phyloP scores from a whole-genome alignment of 1,140 invertebrate species.

The Scaptomyza pallida region DNA sequence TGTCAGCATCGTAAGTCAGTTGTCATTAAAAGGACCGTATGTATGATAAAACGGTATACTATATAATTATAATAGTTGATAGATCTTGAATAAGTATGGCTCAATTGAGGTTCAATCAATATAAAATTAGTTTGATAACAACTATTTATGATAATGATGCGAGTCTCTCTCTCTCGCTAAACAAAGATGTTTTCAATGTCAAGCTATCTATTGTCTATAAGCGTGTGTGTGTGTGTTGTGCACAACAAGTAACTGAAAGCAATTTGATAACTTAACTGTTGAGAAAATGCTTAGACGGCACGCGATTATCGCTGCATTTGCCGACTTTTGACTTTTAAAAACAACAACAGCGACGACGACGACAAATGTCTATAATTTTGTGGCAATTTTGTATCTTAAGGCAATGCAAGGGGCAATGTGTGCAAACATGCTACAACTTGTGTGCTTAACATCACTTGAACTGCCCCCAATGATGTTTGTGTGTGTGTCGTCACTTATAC shows the following conservation, averaged over 20 bases:
- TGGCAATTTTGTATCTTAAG: conserved; percentile 23
- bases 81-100: not conserved
- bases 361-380: conserved; percentile 45
- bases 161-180: too few species aligned
- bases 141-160: not conserved
- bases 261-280: conserved; percentile 31
- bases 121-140: not conserved
- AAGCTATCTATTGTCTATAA: conserved; percentile 2
- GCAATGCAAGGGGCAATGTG: conserved; percentile 4
- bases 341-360: conserved; percentile 4
- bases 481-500: conserved; percentile 17
- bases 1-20: too few species aligned
- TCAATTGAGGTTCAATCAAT: conserved; percentile 11
- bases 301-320: conserved; percentile 25
- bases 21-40: too few species aligned
- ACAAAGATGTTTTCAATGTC: conserved; percentile 15
- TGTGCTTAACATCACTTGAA: conserved; percentile 44
- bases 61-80: not conserved
- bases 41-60: not conserved
- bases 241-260: conserved; percentile 14
- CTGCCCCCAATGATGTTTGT: conserved; percentile 20
- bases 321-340: not conserved
- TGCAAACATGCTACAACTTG: not conserved
- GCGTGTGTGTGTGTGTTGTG: not conserved
- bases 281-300: conserved; percentile 19